Evolutionary conservation across 2,797 vertebrate species (phyloP).

Genomic region (Dicrostonyx torquatus): DNA sequence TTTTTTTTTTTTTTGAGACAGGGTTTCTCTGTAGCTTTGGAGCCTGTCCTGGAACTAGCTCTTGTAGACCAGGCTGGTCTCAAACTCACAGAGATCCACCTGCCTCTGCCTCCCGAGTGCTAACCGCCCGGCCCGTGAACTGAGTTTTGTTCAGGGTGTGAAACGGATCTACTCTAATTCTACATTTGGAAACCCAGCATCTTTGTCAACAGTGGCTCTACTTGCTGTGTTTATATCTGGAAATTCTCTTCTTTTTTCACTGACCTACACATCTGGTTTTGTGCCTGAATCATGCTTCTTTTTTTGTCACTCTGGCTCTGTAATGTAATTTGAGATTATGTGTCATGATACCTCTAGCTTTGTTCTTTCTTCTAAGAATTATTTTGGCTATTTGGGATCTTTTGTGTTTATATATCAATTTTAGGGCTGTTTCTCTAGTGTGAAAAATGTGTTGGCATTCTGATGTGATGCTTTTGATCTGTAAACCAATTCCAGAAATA

Average conservation of each 20-base stretch:
- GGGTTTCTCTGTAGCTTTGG: no score
- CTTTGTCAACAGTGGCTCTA: not conserved
- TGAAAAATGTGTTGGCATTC: not conserved
- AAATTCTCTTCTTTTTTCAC: not conserved
- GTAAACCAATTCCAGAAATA: not conserved
- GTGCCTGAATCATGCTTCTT: not conserved
- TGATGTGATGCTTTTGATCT: not conserved
- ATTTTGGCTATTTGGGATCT: not conserved
- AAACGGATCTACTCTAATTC: not conserved
- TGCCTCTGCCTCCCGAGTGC: no score
- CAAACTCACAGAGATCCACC: no score
- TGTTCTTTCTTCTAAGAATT: not conserved
- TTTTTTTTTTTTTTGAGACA: no score
- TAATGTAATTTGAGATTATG: not conserved
- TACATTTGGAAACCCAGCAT: not conserved
- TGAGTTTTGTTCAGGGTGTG: not conserved
- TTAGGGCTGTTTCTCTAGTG: not conserved
- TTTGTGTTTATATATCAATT: not conserved
- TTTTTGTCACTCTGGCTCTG: not conserved
- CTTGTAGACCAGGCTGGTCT: no score
- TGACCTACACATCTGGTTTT: not conserved
- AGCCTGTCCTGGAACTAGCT: no score
- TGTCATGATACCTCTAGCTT: not conserved
- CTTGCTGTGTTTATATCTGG: not conserved
- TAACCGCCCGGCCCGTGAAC: no score